Percentiles rank a stretch among this genome's conserved stretches.
phyloP scores from a whole-genome alignment of 2,888 invertebrate genomes.

The Pristionchus arcanus region DNA sequence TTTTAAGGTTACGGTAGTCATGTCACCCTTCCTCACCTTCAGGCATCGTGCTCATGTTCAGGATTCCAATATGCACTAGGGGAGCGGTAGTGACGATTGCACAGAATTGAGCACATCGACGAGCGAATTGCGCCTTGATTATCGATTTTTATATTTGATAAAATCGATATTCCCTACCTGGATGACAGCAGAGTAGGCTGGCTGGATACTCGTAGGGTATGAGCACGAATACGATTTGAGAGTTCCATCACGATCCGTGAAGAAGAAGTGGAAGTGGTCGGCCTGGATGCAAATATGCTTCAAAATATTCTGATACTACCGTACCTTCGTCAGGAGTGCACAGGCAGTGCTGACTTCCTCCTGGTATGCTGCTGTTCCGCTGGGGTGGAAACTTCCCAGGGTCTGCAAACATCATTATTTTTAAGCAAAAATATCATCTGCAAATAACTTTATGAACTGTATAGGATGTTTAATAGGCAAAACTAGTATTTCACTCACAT shows the following conservation, averaged over 20 bases:
- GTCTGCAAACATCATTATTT: conserved; percentile 58
- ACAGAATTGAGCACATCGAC: conserved; percentile 75
- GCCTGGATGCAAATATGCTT: conserved; percentile 54
- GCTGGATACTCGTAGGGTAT: conserved; percentile 73
- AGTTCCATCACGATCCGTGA: conserved; percentile 74
- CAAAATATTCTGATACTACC: too few relatives aligned
- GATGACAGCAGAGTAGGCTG: conserved; percentile 74
- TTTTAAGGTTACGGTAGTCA: too few relatives aligned
- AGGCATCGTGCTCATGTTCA: conserved; percentile 73
- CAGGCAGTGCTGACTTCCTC: conserved; percentile 65
- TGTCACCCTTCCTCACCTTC: too few relatives aligned
- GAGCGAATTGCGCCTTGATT: conserved; percentile 71
- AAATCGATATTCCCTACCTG: conserved; percentile 55
- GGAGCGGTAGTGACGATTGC: conserved; percentile 75
- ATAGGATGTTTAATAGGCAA: too few relatives aligned
- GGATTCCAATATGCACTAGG: conserved; percentile 71
- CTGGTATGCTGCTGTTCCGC: conserved; percentile 63
- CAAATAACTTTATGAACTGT: too few relatives aligned
- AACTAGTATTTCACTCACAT: conserved; percentile 59
- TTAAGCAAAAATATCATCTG: too few relatives aligned
- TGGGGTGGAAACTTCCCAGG: conserved; percentile 68
- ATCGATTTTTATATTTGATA: background rate
- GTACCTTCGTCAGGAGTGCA: conserved; percentile 53
- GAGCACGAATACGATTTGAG: conserved; percentile 70
- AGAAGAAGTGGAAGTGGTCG: conserved; percentile 73